phyloP scores from a whole-genome alignment of 2,888 invertebrate genomes.

The Drosophila falleni region DNA sequence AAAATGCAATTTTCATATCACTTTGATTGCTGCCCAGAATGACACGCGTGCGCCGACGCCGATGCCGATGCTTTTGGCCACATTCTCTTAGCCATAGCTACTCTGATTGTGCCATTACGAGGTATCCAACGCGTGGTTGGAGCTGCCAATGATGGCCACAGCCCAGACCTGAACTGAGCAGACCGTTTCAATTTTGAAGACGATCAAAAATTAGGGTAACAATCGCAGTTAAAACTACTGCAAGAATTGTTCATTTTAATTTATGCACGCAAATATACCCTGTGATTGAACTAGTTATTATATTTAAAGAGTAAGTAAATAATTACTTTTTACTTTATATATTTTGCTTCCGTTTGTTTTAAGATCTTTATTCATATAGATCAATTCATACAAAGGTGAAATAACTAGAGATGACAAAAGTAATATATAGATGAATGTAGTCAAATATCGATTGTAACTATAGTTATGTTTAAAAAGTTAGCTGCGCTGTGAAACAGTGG shows the following conservation, averaged over 20 bases:
- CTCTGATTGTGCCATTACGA: conserved; percentile 58
- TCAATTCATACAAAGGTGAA: too few relatives aligned
- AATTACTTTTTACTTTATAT: too few relatives aligned
- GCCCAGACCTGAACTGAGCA: conserved; percentile 28
- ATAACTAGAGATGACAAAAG: too few relatives aligned
- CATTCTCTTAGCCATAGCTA: conserved; percentile 50
- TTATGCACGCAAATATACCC: conserved; percentile 23
- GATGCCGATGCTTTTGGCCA: conserved; percentile 15
- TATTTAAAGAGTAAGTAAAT: too few relatives aligned
- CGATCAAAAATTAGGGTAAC: conserved; percentile 76
- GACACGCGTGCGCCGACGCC: conserved; percentile 75
- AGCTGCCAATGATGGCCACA: conserved; percentile 62
- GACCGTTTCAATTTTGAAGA: conserved; percentile 67
- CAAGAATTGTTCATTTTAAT: not conserved
- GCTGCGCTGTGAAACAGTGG: too few relatives aligned
- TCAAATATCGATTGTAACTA: too few relatives aligned
- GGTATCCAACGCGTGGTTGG: conserved; percentile 61
- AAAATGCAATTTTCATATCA: conserved; percentile 83
- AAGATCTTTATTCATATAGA: too few relatives aligned
- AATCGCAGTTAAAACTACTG: conserved; percentile 49
- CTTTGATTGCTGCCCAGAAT: conserved; percentile 83
- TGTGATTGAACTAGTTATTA: not conserved
- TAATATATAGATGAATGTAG: too few relatives aligned
- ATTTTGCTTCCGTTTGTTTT: too few relatives aligned
- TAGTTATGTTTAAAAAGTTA: too few relatives aligned